phyloP scores from a whole-genome alignment of 2,888 invertebrate genomes.

The Neoaliturus tenellus region DNA sequence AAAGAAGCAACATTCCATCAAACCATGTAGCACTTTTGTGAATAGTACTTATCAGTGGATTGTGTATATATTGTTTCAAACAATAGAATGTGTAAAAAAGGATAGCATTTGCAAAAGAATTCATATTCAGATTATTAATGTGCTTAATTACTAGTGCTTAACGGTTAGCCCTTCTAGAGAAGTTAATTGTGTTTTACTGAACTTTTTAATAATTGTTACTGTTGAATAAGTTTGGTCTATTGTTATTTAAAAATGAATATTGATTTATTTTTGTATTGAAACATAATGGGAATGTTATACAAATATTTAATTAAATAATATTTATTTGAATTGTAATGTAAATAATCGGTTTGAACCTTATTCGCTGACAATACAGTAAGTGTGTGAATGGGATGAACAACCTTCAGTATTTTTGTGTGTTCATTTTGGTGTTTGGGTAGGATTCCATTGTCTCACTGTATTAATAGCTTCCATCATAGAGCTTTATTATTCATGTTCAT shows the following conservation, averaged over 20 bases:
- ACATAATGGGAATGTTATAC: slow-evolving; percentile 9
- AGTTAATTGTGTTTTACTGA: neutral
- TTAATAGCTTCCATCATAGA: slow-evolving; percentile 45
- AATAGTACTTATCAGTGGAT: slow-evolving; percentile 47
- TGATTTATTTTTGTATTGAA: slow-evolving; percentile 20
- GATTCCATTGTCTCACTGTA: slow-evolving; percentile 37
- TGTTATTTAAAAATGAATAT: slow-evolving; percentile 9
- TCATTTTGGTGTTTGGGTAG: slow-evolving; percentile 43
- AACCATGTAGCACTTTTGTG: slow-evolving; percentile 41
- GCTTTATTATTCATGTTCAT: slow-evolving; percentile 23
- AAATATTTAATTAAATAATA: slow-evolving; percentile 12
- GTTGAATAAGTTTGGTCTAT: neutral
- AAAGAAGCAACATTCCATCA: slow-evolving; percentile 52
- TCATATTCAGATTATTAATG: neutral
- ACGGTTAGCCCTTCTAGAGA: neutral
- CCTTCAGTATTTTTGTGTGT: slow-evolving; percentile 16
- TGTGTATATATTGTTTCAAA: slow-evolving; percentile 34
- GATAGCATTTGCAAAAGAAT: neutral
- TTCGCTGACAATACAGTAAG: neutral
- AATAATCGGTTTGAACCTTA: slow-evolving; percentile 10
- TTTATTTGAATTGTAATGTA: slow-evolving; percentile 17
- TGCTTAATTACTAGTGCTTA: slow-evolving; percentile 1
- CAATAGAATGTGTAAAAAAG: neutral
- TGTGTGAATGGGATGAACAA: slow-evolving; percentile 7
- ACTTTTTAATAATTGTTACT: slow-evolving; percentile 21